phyloP scores from a whole-genome alignment of 30 jellyfish, hydroid and myxozoan genomes.

The Hydra vulgaris region DNA sequence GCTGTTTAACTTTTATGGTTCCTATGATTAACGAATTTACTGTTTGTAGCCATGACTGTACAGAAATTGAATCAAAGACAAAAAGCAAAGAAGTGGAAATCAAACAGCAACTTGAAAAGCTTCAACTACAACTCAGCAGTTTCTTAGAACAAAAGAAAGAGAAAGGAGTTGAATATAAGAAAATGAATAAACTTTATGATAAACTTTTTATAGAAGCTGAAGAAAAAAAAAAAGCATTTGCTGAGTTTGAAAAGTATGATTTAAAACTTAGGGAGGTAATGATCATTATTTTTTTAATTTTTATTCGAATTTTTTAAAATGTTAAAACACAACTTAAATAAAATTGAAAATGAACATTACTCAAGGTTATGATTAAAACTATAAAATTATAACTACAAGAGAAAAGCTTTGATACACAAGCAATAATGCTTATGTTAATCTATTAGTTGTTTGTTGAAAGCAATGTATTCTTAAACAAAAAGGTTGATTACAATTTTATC shows the following conservation, averaged over 20 bases:
- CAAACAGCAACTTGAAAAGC: conserved; percentile 37
- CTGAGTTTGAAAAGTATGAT: conserved; percentile 76
- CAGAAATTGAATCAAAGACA: conserved; percentile 33
- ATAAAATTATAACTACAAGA: no score
- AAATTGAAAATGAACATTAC: no score
- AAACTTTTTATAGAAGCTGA: conserved; percentile 65
- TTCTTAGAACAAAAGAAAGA: conserved; percentile 49
- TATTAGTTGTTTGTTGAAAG: no score
- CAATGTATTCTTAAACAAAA: no score
- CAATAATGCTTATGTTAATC: no score
- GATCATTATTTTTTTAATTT: not conserved
- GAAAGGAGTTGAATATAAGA: conserved; percentile 56
- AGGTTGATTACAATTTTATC: no score
- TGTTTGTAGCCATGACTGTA: conserved; percentile 39
- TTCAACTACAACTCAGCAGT: conserved; percentile 35
- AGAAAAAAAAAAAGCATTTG: conserved; percentile 60
- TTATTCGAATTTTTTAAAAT: no score
- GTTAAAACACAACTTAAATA: no score
- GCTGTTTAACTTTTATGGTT: no score
- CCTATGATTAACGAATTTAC: not conserved
- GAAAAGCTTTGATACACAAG: no score
- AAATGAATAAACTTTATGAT: conserved; percentile 38
- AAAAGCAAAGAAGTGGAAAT: conserved; percentile 37
- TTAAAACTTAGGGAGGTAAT: conserved; percentile 58
- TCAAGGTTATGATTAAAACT: no score